phyloP scores from a whole-genome alignment of 1,140 invertebrate species.

The Lanistes nyassanus region DNA sequence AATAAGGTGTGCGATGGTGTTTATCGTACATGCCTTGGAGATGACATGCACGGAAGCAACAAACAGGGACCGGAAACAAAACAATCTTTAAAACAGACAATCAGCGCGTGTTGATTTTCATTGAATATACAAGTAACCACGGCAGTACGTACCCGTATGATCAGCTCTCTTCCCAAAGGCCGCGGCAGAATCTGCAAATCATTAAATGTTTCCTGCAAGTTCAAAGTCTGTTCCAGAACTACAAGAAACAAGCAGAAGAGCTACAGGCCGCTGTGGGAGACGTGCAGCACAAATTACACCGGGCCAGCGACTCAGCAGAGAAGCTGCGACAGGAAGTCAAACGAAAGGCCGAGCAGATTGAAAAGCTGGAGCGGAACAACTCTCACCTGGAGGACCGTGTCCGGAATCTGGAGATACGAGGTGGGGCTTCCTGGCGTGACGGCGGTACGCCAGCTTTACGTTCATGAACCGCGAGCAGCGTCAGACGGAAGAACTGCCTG shows the following conservation, averaged over 20 bases:
- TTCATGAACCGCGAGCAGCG: too few relatives aligned
- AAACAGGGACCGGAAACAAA: not conserved
- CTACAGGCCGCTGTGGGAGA: constrained; percentile 43
- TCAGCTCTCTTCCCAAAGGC: too few relatives aligned
- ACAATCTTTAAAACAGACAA: too few relatives aligned
- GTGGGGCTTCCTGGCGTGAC: too few relatives aligned
- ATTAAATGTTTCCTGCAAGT: too few relatives aligned
- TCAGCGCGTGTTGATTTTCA: too few relatives aligned
- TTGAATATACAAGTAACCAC: not conserved
- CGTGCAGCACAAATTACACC: constrained; percentile 39
- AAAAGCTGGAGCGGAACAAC: constrained; percentile 49
- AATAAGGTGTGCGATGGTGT: not conserved
- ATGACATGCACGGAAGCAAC: not conserved
- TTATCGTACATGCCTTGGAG: not conserved
- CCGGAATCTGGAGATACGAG: constrained; percentile 56
- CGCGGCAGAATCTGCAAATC: too few relatives aligned
- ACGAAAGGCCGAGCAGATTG: constrained; percentile 53
- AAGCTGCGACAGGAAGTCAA: constrained; percentile 48
- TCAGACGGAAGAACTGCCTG: too few relatives aligned
- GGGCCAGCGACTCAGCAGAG: constrained; percentile 40
- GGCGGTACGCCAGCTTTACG: too few relatives aligned
- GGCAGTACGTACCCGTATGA: not conserved
- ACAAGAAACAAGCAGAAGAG: constrained; percentile 40
- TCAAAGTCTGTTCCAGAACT: constrained; percentile 31
- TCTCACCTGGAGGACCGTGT: constrained; percentile 53